Conservation (phyloP, 1,140 invertebrate species). For the Brachionus koreanus region DNA sequence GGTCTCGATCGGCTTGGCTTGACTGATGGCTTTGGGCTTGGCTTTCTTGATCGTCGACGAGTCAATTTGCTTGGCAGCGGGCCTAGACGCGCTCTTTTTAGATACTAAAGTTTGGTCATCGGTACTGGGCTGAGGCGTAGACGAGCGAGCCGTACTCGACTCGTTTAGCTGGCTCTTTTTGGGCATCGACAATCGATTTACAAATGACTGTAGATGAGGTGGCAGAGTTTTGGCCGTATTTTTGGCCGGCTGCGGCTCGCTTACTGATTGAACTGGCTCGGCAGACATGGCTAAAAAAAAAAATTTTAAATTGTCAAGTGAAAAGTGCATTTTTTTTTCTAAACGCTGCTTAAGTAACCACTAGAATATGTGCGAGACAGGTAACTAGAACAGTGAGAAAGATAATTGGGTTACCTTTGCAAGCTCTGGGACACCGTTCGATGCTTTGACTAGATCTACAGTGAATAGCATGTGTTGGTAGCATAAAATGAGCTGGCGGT, state of each 20-base stretch:
- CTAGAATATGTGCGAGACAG: not conserved
- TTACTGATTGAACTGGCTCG: not conserved
- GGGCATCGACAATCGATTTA: conserved; percentile 23
- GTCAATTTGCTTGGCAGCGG: not conserved
- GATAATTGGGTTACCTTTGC: conserved; percentile 29
- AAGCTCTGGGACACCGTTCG: conserved; percentile 43
- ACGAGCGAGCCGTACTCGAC: not conserved
- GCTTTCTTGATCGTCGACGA: not conserved
- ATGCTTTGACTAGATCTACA: conserved; percentile 44
- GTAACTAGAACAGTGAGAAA: not conserved
- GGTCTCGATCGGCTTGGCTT: not conserved
- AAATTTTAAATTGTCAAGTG: not conserved
- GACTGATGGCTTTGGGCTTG: not conserved
- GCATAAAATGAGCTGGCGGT: conserved; percentile 44
- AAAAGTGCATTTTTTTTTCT: no score
- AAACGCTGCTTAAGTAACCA: conserved; percentile 30
- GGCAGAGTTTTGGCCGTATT: not conserved
- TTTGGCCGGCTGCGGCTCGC: not conserved
- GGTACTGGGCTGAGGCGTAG: not conserved
- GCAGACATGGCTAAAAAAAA: not conserved
- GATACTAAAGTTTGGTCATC: not conserved
- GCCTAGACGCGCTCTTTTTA: not conserved
- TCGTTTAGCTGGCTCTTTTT: not conserved
- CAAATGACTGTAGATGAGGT: conserved; percentile 20
- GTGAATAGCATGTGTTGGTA: conserved; percentile 43